phyloP scores from a whole-genome alignment of 2,113 vertebrate genomes.

The Cathartes aura region DNA sequence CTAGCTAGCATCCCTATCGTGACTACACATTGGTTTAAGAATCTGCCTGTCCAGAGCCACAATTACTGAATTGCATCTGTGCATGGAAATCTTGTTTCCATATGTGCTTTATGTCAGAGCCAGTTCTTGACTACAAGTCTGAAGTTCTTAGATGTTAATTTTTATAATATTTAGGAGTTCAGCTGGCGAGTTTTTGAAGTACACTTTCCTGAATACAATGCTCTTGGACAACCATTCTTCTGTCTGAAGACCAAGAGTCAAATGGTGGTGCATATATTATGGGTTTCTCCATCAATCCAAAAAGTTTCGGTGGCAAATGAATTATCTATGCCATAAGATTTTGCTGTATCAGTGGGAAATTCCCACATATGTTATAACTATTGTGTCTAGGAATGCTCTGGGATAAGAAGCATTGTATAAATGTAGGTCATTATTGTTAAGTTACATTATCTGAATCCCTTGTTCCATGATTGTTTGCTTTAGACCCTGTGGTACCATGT shows the following conservation, averaged over 20 bases:
- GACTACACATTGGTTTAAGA: background rate
- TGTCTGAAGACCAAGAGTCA: background rate
- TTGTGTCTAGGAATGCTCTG: background rate
- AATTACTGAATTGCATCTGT: background rate
- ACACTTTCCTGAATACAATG: accelerated
- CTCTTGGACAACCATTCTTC: background rate
- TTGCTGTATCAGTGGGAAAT: background rate
- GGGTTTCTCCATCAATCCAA: background rate
- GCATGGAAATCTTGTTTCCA: background rate
- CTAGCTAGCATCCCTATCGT: background rate
- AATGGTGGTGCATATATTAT: background rate
- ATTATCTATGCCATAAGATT: background rate
- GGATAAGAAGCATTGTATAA: background rate
- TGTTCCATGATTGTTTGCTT: background rate
- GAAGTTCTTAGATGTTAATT: background rate
- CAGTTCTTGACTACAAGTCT: background rate
- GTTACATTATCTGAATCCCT: background rate
- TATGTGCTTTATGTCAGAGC: accelerated
- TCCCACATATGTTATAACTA: background rate
- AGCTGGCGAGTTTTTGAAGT: background rate
- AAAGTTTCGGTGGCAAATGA: background rate
- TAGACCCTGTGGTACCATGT: background rate
- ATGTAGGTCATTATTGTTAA: background rate
- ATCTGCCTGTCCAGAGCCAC: background rate
- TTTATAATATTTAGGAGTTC: background rate